Percentiles rank a stretch among this genome's conserved stretches.
phyloP scores from a whole-genome alignment of 2,797 vertebrate genomes.

The Hylomyscus alleni region DNA sequence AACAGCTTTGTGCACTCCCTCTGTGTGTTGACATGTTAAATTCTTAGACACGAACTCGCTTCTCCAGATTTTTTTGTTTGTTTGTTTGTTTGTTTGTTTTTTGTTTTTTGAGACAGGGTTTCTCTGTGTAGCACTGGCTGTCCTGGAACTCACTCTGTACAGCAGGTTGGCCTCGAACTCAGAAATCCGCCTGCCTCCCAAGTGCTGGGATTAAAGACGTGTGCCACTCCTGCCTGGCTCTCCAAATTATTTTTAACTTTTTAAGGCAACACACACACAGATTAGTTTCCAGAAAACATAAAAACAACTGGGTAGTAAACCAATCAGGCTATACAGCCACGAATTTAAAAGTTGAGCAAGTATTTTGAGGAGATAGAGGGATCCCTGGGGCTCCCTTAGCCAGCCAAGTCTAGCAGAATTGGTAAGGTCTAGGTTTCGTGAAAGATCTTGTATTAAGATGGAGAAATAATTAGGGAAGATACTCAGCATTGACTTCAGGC shows the following conservation, averaged over 20 bases:
- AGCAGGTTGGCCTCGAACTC: too few relatives aligned
- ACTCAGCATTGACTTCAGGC: neutral
- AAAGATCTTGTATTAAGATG: neutral
- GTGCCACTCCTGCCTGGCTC: neutral
- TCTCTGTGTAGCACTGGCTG: too few relatives aligned
- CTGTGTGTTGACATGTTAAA: neutral
- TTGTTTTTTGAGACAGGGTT: too few relatives aligned
- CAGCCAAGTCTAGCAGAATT: neutral
- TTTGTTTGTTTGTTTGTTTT: too few relatives aligned
- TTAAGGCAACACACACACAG: neutral
- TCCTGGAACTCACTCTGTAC: too few relatives aligned
- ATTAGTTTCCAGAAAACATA: neutral
- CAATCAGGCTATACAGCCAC: neutral
- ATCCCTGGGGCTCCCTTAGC: neutral
- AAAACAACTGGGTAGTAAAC: neutral
- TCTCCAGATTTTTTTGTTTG: neutral
- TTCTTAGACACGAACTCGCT: constrained; percentile 38
- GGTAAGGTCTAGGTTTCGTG: neutral
- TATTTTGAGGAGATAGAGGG: neutral
- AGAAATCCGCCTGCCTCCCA: too few relatives aligned
- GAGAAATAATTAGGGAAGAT: neutral
- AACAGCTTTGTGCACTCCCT: neutral
- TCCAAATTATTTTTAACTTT: constrained; percentile 3
- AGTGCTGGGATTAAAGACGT: too few relatives aligned
- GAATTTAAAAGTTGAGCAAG: neutral